Evolutionary conservation across 2,888 invertebrate species (phyloP), one percentile per base, ranked within the genome.

Genomic region (Cephus rjabovi): DNA sequence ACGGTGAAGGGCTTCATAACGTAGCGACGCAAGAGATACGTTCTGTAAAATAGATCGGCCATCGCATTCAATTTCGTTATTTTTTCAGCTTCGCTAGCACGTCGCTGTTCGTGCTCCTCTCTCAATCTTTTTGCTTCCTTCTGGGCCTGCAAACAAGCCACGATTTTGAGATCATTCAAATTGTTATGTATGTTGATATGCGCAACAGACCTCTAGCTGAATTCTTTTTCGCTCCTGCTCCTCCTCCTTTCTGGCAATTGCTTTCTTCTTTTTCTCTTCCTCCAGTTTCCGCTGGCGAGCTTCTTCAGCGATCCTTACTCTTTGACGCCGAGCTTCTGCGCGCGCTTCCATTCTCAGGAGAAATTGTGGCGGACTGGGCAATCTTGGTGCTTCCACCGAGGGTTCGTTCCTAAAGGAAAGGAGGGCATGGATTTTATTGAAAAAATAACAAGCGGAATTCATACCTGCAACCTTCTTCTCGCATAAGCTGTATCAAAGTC

Each of bases 271-370:
- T 81, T 82, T 92, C 89, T 87, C 91, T 87, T 93, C 92, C 83
- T 93, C 93, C 11, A 92, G 85, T 76, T 90, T 85, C 78, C 83
- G 86, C 74, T 84, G 85, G n/a, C 89, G 87, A 70, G 83, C 84
- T 77, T 89, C 89, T 76, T 93, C 92, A 11, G 92, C 86, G 77
- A 90, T 87, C 78, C 91, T 88, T 69, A 89, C 83, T 79, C 92
- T 90, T 82, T 92, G 87, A 70, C 92, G 94, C 69, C 96, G 92
- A 83, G 95, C 95, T 70, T 94, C 90, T 0, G 96, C 96, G 80
- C 95, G 93, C 78, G 95, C 94, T 86, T 96, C 95, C 95, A 96
- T 95, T 88, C 95, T 93, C 88, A 94, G 93, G 73, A 96, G 88
- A 87, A 96, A 95, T 88, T 94, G 94, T 4, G 96, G 96, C 69